Conservation (phyloP, 2,888 invertebrate genomes). For the Athrips mouffetella region DNA sequence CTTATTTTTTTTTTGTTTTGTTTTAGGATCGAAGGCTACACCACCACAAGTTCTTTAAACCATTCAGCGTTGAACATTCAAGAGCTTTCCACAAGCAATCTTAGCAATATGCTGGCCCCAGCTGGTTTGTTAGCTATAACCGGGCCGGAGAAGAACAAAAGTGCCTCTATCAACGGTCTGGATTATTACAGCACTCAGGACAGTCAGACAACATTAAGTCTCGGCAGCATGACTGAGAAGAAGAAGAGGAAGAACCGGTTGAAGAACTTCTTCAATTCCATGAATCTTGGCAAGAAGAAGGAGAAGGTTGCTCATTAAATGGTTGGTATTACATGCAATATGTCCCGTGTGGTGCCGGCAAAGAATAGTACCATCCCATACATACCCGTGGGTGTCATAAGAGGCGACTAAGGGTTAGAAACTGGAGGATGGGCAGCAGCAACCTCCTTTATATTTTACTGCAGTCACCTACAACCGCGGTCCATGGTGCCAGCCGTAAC, state of each 20-base stretch:
- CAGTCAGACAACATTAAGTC: slow-evolving; percentile 30
- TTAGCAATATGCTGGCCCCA: not conserved
- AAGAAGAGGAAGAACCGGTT: not conserved
- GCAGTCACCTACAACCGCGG: too few species aligned
- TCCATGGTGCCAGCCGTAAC: too few species aligned
- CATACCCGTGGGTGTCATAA: too few species aligned
- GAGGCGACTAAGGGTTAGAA: too few species aligned
- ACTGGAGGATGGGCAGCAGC: too few species aligned
- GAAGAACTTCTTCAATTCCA: not conserved
- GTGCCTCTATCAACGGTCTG: slow-evolving; percentile 34
- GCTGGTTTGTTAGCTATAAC: slow-evolving; percentile 21
- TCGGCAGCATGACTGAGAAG: slow-evolving; percentile 28
- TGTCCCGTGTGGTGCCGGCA: too few species aligned
- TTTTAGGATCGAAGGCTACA: slow-evolving; percentile 25
- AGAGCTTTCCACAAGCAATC: slow-evolving; percentile 25
- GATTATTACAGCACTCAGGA: slow-evolving; percentile 19
- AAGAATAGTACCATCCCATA: too few species aligned
- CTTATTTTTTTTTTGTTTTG: not conserved
- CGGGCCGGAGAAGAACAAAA: slow-evolving; percentile 18
- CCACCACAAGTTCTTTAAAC: slow-evolving; percentile 18
- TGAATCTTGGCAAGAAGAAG: slow-evolving; percentile 10
- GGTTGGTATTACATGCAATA: not conserved
- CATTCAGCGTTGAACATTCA: slow-evolving; percentile 39
- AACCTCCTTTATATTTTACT: too few species aligned
- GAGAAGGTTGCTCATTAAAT: not conserved